These are phyloP conservation scores for Ceratitis capitata DNA, from an alignment of 1,140 invertebrate genomes.

Conservation along the genomic window DNA sequence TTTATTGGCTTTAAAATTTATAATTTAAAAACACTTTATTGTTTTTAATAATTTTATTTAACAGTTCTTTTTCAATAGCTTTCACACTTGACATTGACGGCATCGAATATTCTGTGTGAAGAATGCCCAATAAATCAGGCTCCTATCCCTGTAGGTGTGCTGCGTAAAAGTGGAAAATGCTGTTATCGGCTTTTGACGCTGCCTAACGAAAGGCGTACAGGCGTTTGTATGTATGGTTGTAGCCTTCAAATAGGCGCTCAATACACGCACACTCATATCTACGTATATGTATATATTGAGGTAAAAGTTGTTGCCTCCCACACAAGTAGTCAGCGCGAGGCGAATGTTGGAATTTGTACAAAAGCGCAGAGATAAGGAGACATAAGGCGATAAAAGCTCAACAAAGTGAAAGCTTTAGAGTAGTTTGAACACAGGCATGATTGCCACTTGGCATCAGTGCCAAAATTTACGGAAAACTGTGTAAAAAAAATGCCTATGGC, in stretches of 20 bases:
- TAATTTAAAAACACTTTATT: too few species aligned
- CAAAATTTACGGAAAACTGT: too few species aligned
- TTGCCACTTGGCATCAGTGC: too few species aligned
- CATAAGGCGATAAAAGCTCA: not conserved
- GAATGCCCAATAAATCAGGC: not conserved
- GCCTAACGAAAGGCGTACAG: not conserved
- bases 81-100: not conserved
- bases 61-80: not conserved
- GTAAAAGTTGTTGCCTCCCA: not conserved
- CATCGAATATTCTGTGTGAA: not conserved
- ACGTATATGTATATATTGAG: not conserved
- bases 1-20: too few species aligned
- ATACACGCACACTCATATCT: not conserved
- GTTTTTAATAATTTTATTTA: too few species aligned
- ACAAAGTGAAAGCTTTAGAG: not conserved
- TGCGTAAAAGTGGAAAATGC: not conserved
- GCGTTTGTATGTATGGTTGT: not conserved
- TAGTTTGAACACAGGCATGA: too few species aligned
- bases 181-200: not conserved
- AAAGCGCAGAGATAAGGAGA: not conserved
- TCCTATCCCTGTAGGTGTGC: not conserved
- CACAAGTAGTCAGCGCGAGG: not conserved
- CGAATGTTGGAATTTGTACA: not conserved
- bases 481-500: not conserved
- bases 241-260: conserved; percentile 3